phyloP scores from a whole-genome alignment of 35 echinoderm and acorn worm genomes.

The Apostichopus parvimensis region DNA sequence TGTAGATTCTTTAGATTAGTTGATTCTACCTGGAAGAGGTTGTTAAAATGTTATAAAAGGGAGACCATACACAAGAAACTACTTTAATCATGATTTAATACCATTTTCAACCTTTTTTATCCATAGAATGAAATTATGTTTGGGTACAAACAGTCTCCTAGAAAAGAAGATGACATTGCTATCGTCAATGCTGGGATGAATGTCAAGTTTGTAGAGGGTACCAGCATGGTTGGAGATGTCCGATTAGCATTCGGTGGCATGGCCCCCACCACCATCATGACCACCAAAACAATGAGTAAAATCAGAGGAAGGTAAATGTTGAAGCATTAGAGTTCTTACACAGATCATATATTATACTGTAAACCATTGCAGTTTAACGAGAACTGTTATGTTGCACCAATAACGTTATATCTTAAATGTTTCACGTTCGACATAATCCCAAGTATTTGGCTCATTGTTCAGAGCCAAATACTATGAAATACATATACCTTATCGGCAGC shows the following conservation, averaged over 20 bases:
- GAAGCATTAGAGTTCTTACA: background rate
- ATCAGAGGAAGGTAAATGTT: constrained; percentile 65
- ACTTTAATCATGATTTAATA: too few species aligned
- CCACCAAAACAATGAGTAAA: constrained; percentile 62
- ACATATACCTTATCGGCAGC: too few species aligned
- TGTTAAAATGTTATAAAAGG: too few species aligned
- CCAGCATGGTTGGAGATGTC: constrained; percentile 54
- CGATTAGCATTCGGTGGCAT: constrained; percentile 72
- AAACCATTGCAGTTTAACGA: too few species aligned
- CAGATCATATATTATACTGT: too few species aligned
- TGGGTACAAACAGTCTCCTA: constrained; percentile 85
- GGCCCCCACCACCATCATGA: constrained; percentile 83
- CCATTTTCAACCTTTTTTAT: background rate
- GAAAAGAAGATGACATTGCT: constrained; percentile 86
- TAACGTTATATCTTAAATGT: too few species aligned
- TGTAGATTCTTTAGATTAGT: too few species aligned
- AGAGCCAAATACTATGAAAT: too few species aligned
- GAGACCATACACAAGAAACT: too few species aligned
- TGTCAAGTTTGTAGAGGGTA: constrained; percentile 55
- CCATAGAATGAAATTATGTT: constrained; percentile 77
- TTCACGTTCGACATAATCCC: too few species aligned
- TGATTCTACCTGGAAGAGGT: too few species aligned
- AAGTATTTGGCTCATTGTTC: too few species aligned
- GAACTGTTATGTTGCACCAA: background rate
- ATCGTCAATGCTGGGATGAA: constrained; percentile 94